phyloP scores from a whole-genome alignment of 2,113 vertebrate genomes.

The Numida meleagris region DNA sequence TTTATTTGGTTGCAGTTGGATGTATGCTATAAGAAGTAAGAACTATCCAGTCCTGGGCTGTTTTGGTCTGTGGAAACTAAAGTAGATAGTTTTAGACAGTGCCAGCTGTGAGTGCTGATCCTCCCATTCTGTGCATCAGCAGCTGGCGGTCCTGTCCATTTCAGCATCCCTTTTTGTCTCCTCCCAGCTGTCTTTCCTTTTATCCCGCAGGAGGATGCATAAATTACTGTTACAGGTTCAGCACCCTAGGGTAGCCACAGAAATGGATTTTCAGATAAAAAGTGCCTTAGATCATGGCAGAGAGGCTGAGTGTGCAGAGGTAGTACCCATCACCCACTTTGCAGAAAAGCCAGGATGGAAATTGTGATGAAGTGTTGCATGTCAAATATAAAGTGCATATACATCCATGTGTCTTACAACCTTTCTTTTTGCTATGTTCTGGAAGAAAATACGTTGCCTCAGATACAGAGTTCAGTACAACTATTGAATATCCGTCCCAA shows the following conservation, averaged over 20 bases:
- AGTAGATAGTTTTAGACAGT: not conserved
- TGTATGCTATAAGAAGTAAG: not conserved
- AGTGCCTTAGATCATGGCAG: not conserved
- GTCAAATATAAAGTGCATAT: not conserved
- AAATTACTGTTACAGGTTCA: not conserved
- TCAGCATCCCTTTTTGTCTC: not conserved
- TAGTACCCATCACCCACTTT: not conserved
- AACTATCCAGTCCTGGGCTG: not conserved
- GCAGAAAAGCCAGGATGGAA: not conserved
- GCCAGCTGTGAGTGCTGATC: not conserved
- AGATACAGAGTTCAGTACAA: not conserved
- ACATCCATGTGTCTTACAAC: not conserved
- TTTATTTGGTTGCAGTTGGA: slow-evolving; percentile 20
- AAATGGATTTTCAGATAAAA: not conserved
- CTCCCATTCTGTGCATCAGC: not conserved
- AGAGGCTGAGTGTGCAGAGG: not conserved
- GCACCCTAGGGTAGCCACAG: not conserved
- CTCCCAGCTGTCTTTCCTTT: slow-evolving; percentile 13
- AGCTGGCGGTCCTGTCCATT: not conserved
- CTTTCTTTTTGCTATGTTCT: not conserved
- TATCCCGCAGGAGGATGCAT: not conserved
- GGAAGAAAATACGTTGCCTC: not conserved
- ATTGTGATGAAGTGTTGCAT: not conserved
- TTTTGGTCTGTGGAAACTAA: not conserved
- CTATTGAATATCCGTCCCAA: not conserved